Conservation (phyloP, 2,797 vertebrate species). For the Melanotaenia pygmaea region DNA sequence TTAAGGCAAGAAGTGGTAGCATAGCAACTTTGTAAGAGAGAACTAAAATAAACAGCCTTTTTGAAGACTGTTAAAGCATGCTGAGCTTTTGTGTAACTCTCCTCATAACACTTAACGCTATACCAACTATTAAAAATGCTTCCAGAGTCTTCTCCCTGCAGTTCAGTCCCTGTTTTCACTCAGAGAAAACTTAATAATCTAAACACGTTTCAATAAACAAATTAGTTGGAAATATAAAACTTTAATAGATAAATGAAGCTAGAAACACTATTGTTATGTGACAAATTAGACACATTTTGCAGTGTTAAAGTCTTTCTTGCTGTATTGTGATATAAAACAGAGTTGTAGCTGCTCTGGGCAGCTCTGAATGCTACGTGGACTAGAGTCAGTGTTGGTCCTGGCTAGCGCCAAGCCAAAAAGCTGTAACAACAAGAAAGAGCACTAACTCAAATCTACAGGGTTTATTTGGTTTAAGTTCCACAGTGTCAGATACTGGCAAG, state of each 20-base stretch:
- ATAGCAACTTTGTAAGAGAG: slow-evolving; percentile 64
- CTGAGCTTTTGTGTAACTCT: slow-evolving; percentile 64
- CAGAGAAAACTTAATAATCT: not conserved
- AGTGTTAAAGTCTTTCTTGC: slow-evolving; percentile 14
- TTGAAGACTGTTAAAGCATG: slow-evolving; percentile 52
- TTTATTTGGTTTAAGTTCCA: slow-evolving; percentile 75
- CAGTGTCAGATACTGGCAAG: slow-evolving; percentile 65
- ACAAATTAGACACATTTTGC: slow-evolving; percentile 10
- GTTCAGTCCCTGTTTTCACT: not conserved
- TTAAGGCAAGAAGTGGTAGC: slow-evolving; percentile 59
- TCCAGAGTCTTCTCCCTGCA: not conserved
- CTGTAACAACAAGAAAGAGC: slow-evolving; percentile 76
- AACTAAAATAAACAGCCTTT: slow-evolving; percentile 65
- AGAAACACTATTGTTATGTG: slow-evolving; percentile 2
- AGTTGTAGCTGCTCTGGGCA: slow-evolving; percentile 52
- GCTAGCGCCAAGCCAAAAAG: slow-evolving; percentile 64
- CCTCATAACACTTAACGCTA: slow-evolving; percentile 61
- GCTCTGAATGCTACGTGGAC: slow-evolving; percentile 53
- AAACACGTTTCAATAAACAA: not conserved
- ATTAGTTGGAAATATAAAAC: slow-evolving; percentile 12
- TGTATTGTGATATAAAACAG: slow-evolving; percentile 40
- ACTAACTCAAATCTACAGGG: slow-evolving; percentile 69
- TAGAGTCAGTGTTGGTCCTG: slow-evolving; percentile 57
- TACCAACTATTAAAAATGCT: slow-evolving; percentile 19
- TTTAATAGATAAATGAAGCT: slow-evolving; percentile 13